These are phyloP conservation scores for Alca torda DNA, from an alignment of 2,797 vertebrate genomes.

Conservation along the genomic window DNA sequence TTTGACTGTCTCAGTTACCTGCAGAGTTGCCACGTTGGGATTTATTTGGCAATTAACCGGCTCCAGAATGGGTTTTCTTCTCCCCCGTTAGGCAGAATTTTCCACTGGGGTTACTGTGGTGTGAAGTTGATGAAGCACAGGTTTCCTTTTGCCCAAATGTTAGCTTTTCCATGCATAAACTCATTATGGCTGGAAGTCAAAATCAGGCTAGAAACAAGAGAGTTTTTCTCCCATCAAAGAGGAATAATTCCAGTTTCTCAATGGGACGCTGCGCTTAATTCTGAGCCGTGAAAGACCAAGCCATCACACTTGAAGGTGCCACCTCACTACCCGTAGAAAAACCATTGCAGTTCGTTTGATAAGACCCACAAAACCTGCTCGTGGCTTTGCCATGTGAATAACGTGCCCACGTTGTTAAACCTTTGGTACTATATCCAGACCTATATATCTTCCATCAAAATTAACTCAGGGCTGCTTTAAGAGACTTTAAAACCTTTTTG, in stretches of 20 bases:
- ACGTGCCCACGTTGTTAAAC: neutral
- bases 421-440: neutral
- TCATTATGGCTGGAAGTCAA: slow-evolving; percentile 28
- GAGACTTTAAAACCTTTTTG: neutral
- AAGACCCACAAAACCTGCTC: neutral
- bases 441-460: neutral
- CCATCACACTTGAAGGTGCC: neutral
- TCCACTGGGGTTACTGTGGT: neutral
- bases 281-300: neutral
- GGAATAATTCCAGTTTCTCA: neutral
- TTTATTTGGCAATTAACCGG: slow-evolving; percentile 49
- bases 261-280: neutral
- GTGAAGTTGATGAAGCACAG: slow-evolving; percentile 47
- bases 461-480: neutral
- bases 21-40: neutral
- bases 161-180: slow-evolving; percentile 50
- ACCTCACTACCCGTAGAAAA: neutral
- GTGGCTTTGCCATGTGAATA: neutral
- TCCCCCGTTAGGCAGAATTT: neutral
- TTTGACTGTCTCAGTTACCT: slow-evolving; percentile 7
- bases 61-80: slow-evolving; percentile 17
- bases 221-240: neutral
- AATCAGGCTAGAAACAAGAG: neutral
- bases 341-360: neutral
- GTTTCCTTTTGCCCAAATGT: slow-evolving; percentile 37